phyloP scores from a whole-genome alignment of 2,888 invertebrate genomes.

The Drosophila seclusa region DNA sequence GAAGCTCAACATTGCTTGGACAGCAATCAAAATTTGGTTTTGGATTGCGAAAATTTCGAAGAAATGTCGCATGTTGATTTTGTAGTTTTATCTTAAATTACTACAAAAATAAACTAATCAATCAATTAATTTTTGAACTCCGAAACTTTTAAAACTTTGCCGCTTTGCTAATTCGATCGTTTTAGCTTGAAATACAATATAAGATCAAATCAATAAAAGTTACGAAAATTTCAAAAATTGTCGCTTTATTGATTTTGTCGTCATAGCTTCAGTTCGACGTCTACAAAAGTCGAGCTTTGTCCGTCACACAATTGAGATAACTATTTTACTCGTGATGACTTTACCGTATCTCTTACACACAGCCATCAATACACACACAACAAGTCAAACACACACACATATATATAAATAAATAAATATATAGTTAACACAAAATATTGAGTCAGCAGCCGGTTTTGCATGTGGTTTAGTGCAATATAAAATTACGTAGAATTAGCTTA shows the following conservation, averaged over 20 bases:
- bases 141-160: background rate
- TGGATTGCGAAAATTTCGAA: constrained; percentile 47
- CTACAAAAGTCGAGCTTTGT: constrained; percentile 33
- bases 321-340: constrained; percentile 43
- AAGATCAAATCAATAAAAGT: constrained; percentile 1
- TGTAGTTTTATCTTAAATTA: constrained; percentile 11
- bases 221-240: constrained; percentile 49
- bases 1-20: background rate
- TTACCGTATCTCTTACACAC: constrained; percentile 27
- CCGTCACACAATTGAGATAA: constrained; percentile 44
- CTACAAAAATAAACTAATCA: background rate
- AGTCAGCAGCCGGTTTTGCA: constrained; percentile 74
- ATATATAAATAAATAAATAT: background rate
- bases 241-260: constrained; percentile 51
- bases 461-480: constrained; percentile 41
- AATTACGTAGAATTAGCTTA: constrained; percentile 56
- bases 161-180: background rate
- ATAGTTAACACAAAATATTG: constrained; percentile 33
- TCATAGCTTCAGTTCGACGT: constrained; percentile 29
- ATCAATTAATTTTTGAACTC: background rate
- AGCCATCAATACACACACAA: background rate
- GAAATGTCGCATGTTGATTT: constrained; percentile 50
- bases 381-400: background rate
- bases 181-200: background rate
- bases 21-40: constrained; percentile 43